phyloP scores from a whole-genome alignment of 2,797 vertebrate species.

The Sardinella longiceps region DNA sequence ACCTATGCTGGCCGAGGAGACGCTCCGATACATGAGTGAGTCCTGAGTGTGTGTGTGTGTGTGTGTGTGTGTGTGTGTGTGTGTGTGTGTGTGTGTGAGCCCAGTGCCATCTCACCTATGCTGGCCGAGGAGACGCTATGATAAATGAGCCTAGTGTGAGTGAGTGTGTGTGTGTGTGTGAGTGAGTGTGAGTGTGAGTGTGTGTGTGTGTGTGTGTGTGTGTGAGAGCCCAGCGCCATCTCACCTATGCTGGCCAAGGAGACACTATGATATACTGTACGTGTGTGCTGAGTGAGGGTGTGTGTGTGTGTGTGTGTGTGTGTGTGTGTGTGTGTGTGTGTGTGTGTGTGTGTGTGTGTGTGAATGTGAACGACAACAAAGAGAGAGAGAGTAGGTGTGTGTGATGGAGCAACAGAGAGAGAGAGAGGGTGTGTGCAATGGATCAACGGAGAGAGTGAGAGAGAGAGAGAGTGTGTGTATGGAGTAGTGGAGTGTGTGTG shows the following conservation, averaged over 20 bases:
- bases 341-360: background rate
- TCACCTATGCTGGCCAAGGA: conserved; percentile 85
- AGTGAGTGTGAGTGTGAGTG: background rate
- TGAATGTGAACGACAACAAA: no score
- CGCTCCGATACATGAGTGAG: conserved; percentile 95
- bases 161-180: background rate
- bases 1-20: conserved; percentile 83
- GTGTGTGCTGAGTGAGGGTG: background rate
- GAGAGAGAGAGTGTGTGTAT: no score
- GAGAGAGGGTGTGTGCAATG: no score
- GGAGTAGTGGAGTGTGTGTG: background rate
- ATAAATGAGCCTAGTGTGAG: no score
- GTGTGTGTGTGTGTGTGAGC: background rate
- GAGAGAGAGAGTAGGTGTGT: background rate
- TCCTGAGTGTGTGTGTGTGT: conserved; percentile 32
- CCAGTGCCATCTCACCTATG: no score
- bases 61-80: background rate
- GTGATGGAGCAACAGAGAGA: no score
- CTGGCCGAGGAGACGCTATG: no score
- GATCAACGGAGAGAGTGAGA: no score
- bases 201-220: background rate
- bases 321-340: conserved; percentile 7
- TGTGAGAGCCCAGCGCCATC: conserved; percentile 59
- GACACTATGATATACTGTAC: conserved; percentile 84
- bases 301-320: conserved; percentile 16